Conservation (phyloP, 2,888 invertebrate species). For the Pelosia muscerda region DNA sequence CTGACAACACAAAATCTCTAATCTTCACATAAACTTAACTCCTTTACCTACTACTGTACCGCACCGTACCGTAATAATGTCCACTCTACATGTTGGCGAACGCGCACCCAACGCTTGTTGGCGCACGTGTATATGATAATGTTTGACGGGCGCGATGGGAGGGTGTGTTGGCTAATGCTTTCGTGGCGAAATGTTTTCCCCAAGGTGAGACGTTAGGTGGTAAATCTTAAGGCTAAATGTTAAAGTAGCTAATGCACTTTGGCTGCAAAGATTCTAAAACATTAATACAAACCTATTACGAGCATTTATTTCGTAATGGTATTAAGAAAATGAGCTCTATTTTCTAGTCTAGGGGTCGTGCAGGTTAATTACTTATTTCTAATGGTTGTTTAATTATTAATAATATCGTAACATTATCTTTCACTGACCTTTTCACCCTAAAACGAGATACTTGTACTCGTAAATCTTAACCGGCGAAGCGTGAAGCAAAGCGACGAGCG, state of each 20-base stretch:
- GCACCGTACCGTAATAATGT: too few relatives aligned
- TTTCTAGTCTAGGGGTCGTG: background rate
- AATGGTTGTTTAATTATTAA: background rate
- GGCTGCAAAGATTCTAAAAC: background rate
- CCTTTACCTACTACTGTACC: too few relatives aligned
- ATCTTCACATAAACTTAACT: too few relatives aligned
- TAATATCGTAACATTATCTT: conserved; percentile 5
- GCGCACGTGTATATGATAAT: too few relatives aligned
- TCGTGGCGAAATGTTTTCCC: too few relatives aligned
- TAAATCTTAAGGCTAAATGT: too few relatives aligned
- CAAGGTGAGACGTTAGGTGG: too few relatives aligned
- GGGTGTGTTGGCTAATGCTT: too few relatives aligned
- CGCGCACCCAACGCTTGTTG: too few relatives aligned
- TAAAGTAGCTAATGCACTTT: background rate
- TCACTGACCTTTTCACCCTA: background rate
- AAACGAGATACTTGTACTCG: background rate
- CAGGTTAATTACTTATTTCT: background rate
- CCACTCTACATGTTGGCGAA: too few relatives aligned
- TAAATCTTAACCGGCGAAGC: conserved; percentile 8
- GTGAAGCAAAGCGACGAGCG: conserved; percentile 6
- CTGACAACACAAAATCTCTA: too few relatives aligned
- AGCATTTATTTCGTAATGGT: background rate
- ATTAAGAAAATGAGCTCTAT: background rate
- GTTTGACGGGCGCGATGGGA: too few relatives aligned
- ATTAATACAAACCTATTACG: background rate